These are phyloP conservation scores for Plotosus lineatus DNA, from an alignment of 2,113 vertebrate genomes.

Conservation along the genomic window DNA sequence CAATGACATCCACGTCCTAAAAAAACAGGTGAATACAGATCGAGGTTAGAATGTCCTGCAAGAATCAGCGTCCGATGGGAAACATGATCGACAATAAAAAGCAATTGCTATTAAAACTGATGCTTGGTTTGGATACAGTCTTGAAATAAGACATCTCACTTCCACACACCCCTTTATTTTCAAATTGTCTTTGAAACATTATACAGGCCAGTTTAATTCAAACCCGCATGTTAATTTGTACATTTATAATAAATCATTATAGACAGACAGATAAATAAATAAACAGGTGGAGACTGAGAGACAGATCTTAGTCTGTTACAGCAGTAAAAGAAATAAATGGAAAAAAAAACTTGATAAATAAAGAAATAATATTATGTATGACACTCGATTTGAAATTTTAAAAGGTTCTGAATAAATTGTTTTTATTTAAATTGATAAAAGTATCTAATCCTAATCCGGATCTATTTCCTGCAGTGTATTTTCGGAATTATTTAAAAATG, in stretches of 20 bases:
- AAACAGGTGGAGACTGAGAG: background rate
- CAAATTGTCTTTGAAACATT: background rate
- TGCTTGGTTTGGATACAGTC: no score
- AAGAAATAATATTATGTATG: no score
- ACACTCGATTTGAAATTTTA: background rate
- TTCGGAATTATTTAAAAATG: no score
- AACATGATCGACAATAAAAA: background rate
- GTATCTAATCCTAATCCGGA: no score
- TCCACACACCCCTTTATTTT: no score
- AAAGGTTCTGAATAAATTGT: no score
- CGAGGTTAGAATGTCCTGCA: background rate
- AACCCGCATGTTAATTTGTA: background rate
- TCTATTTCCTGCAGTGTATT: no score
- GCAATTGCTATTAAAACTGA: no score
- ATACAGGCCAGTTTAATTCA: background rate
- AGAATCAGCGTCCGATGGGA: background rate
- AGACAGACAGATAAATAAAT: constrained; percentile 10
- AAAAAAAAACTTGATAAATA: no score
- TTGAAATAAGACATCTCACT: no score
- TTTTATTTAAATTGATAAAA: no score
- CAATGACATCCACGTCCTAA: background rate
- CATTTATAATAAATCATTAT: background rate
- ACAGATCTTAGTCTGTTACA: background rate
- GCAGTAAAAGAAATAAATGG: background rate
- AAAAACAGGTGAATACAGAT: background rate